Percentiles rank a stretch among this genome's conserved stretches.
Conservation (phyloP, 2,797 vertebrate species). For the Cossypha caffra region DNA sequence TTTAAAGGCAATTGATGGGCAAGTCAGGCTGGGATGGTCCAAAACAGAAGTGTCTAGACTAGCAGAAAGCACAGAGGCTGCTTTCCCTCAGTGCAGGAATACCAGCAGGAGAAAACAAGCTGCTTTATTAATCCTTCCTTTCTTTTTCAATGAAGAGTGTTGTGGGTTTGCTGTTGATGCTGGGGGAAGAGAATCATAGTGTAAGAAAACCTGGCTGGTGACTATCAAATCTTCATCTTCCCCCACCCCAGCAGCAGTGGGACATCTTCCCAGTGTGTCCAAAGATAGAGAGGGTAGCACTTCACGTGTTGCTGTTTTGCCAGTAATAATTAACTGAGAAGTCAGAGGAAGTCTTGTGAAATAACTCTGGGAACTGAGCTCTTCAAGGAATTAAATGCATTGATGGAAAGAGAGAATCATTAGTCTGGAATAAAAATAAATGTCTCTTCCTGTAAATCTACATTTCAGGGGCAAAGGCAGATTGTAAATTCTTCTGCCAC, state of each 20-base stretch:
- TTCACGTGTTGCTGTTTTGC: neutral
- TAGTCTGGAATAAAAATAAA: neutral
- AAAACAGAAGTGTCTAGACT: neutral
- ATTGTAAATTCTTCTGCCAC: neutral
- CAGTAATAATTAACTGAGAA: neutral
- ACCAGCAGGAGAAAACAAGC: neutral
- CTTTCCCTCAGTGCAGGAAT: accelerated
- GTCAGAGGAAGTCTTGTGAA: neutral
- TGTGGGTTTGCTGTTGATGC: accelerated
- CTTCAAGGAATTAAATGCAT: neutral
- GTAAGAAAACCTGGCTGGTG: neutral
- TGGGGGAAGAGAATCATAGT: accelerated
- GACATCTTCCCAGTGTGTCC: neutral
- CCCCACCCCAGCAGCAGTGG: neutral
- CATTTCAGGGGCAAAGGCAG: neutral
- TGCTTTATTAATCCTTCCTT: neutral
- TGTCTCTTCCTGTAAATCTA: neutral
- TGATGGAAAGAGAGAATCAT: neutral
- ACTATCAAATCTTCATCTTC: neutral
- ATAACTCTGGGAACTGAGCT: neutral
- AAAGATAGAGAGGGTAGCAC: neutral
- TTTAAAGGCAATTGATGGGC: slow-evolving; percentile 6
- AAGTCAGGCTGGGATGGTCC: neutral
- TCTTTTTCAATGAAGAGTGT: neutral
- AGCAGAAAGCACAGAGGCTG: neutral